Base-by-base conservation (phyloP, 2,797 vertebrate genomes). In the Rachycentron canadum region DNA sequence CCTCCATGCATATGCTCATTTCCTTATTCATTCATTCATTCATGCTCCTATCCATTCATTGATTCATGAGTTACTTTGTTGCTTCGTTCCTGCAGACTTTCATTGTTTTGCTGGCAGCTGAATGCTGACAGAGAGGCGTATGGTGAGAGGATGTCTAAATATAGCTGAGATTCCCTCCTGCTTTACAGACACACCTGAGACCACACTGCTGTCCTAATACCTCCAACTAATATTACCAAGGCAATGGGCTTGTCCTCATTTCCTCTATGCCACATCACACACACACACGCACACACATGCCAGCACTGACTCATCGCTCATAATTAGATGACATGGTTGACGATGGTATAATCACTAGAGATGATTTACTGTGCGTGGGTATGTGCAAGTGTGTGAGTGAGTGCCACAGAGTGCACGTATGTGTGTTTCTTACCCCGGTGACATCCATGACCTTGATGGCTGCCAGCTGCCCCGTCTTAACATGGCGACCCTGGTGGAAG, bases 401-500 rank as follows among this genome's bases (percentile, higher is more conserved):
- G 76, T 58, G 69, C 19, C 52, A 11, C 56, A 9, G 64, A 11
- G 57, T 64, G 72, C n/a, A 25, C 19, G 64, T 40, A 38, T 76
- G 50, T 66, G 65, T 30, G 67, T n/a, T 14, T 71, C 76, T 97
- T 95, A 98, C 97, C 96, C 97, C 97, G 2, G 97, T 97, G 95
- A 99, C 97, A 82, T 99, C 97, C 98, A 99, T 98, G 94, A 98
- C 97, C 93, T 99, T 99, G 94, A 99, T 99, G 86, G 98, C 98
- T 86, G 97, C 97, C 59, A 99, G 96, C 92, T 98, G 97, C 70
- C 98, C 98, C 0, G 97, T 98, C 94, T 98, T 98, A 91, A 99
- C 97, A 96, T 99, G 97, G 88, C 97, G 97, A 86, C 98, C 97
- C 98, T 99, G 93, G 69, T 85, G 71, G 82, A 43, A 69, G 55